Evolutionary conservation across 1,140 invertebrate species (phyloP).

Genomic region (Magallana angulata): DNA sequence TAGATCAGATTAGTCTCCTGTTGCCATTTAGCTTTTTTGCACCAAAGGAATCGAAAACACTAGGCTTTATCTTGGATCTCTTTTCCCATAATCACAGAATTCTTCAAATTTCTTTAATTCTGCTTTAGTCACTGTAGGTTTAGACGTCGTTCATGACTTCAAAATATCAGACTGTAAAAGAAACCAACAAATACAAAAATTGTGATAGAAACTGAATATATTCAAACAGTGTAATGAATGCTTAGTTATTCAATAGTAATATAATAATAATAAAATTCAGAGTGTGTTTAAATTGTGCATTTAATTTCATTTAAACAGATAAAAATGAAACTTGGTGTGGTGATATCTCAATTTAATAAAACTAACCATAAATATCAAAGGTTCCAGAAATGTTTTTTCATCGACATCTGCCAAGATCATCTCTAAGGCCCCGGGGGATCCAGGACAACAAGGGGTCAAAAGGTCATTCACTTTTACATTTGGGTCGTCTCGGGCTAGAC

Average conservation of each 20-base stretch:
- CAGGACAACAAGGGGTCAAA: conserved; percentile 97
- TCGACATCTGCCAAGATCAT: conserved; percentile 99
- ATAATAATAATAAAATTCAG: no score
- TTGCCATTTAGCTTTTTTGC: not conserved
- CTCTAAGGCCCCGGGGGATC: conserved; percentile 93
- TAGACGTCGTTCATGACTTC: conserved; percentile 93
- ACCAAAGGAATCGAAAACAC: not conserved
- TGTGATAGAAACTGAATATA: no score
- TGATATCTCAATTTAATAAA: no score
- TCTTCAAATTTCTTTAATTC: conserved; percentile 96
- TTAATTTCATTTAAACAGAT: not conserved
- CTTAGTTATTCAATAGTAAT: no score
- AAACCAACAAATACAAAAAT: no score
- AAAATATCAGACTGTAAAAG: conserved; percentile 94
- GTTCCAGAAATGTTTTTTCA: conserved; percentile 97
- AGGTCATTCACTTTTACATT: conserved; percentile 92
- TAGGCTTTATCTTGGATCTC: not conserved
- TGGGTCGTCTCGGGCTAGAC: conserved; percentile 90
- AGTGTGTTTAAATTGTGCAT: no score
- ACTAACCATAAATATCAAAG: conserved; percentile 93
- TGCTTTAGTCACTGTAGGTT: conserved; percentile 98
- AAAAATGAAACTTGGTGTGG: no score
- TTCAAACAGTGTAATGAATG: no score
- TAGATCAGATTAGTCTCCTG: not conserved
- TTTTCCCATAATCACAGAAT: conserved; percentile 96